phyloP scores from a whole-genome alignment of 2,113 vertebrate species.

The Ammospiza caudacuta region DNA sequence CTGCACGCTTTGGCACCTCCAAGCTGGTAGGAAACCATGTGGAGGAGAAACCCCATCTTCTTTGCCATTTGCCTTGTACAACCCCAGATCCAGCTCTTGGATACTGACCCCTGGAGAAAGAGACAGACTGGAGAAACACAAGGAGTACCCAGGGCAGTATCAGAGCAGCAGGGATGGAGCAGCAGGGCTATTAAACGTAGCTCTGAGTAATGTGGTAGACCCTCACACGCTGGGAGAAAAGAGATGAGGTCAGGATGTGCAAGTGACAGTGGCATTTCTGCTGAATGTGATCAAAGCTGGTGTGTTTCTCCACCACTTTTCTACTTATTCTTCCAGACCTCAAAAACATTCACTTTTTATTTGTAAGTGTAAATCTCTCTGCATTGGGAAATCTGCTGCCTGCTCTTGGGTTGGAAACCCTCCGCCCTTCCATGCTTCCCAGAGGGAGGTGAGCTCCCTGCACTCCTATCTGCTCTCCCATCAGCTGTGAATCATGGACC shows the following conservation, averaged over 20 bases:
- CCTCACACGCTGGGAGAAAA: neutral
- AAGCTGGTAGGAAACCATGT: neutral
- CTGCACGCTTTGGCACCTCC: neutral
- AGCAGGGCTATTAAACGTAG: neutral
- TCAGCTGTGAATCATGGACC: constrained; percentile 30
- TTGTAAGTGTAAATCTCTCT: neutral
- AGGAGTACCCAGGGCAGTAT: neutral
- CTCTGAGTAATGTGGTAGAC: neutral
- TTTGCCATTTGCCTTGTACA: neutral
- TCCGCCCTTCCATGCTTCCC: accelerated
- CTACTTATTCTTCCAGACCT: neutral
- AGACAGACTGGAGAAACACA: neutral
- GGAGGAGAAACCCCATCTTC: neutral
- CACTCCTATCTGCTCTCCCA: neutral
- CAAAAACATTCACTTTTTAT: neutral
- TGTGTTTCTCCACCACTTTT: neutral
- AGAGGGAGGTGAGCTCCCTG: neutral
- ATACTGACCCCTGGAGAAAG: neutral
- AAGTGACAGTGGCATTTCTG: neutral
- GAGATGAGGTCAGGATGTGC: neutral
- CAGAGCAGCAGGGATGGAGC: neutral
- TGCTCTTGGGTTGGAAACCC: neutral
- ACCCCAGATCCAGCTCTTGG: neutral
- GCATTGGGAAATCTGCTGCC: neutral
- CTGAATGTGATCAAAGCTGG: neutral